phyloP scores from a whole-genome alignment of 2,888 invertebrate species.

The Coenonympha glycerion region DNA sequence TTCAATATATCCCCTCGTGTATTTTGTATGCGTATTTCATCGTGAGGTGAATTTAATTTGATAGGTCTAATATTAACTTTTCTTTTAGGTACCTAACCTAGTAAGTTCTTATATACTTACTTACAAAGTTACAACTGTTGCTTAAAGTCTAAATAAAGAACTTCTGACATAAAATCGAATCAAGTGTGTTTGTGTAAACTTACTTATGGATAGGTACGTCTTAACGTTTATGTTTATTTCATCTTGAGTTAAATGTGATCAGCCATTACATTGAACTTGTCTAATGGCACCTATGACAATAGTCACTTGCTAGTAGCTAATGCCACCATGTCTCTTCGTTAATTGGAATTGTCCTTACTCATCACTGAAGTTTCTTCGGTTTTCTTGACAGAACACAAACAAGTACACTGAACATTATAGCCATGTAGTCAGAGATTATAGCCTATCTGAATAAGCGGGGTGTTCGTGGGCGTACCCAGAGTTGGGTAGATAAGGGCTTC shows the following conservation, averaged over 20 bases:
- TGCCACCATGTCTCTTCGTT: not conserved
- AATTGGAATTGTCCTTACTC: not conserved
- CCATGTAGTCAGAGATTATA: too few relatives aligned
- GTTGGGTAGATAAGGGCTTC: too few relatives aligned
- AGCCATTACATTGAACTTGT: not conserved
- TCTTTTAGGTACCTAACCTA: not conserved
- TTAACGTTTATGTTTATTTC: not conserved
- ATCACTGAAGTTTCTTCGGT: not conserved
- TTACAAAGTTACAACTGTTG: too few relatives aligned
- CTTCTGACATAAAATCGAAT: not conserved
- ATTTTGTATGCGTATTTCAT: conserved; percentile 1
- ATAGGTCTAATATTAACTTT: not conserved
- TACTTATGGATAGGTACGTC: not conserved
- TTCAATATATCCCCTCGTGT: conserved; percentile 1
- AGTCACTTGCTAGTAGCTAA: not conserved
- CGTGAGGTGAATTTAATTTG: conserved; percentile 11
- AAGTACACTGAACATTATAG: too few relatives aligned
- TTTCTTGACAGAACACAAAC: too few relatives aligned
- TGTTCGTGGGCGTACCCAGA: too few relatives aligned
- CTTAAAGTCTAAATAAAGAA: not conserved
- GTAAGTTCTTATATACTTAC: not conserved
- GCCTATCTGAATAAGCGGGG: too few relatives aligned
- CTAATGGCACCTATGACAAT: not conserved
- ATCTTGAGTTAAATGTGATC: not conserved
- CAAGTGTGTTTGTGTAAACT: not conserved